phyloP scores from a whole-genome alignment of 2,888 invertebrate genomes.

The Calliopum simillimum region DNA sequence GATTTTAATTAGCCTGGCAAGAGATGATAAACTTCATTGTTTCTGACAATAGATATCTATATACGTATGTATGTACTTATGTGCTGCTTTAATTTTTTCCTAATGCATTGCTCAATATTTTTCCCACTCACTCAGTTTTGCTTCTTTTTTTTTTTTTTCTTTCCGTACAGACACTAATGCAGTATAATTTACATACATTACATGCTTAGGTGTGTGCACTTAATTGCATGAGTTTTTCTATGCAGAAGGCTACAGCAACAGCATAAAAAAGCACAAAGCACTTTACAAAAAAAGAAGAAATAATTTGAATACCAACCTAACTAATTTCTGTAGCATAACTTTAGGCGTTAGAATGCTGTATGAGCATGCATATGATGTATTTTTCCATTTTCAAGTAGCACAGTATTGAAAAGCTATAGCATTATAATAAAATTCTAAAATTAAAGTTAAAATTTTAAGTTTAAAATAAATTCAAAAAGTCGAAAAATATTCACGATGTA shows the following conservation, averaged over 20 bases:
- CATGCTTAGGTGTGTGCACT: background rate
- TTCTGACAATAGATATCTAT: conserved; percentile 17
- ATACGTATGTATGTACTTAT: background rate
- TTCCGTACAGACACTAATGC: background rate
- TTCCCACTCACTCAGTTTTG: background rate
- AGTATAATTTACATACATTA: background rate
- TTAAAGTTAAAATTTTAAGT: too few species aligned
- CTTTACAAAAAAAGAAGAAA: background rate
- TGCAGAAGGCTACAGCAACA: background rate
- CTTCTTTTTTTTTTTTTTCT: too few species aligned
- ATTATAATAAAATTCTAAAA: too few species aligned
- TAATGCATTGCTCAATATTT: background rate
- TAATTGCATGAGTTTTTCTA: conserved; percentile 1
- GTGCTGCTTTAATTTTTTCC: background rate
- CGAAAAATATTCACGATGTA: too few species aligned
- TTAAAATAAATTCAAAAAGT: too few species aligned
- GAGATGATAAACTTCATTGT: conserved; percentile 28
- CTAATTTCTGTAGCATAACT: conserved; percentile 24
- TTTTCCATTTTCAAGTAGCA: too few species aligned
- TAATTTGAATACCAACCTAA: conserved; percentile 14
- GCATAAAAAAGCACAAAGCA: conserved; percentile 16
- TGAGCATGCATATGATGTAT: too few species aligned
- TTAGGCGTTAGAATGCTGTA: background rate
- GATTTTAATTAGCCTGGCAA: conserved; percentile 33
- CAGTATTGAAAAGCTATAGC: too few species aligned